These are phyloP conservation scores for Alectura lathami DNA, from an alignment of 2,113 vertebrate genomes.

Conservation along the genomic window DNA sequence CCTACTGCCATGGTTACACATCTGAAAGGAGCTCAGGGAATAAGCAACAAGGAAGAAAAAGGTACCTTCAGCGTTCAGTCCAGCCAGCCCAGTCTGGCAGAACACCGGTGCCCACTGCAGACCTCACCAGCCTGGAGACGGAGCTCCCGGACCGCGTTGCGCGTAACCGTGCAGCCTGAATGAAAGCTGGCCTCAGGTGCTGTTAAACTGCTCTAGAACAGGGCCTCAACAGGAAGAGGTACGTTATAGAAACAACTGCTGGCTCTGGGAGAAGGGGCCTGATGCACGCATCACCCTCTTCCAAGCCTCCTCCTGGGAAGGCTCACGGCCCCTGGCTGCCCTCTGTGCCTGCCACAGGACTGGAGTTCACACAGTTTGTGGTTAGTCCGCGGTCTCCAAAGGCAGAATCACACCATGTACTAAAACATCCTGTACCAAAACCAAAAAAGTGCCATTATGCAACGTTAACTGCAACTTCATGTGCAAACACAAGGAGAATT, in stretches of 20 bases:
- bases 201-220: neutral
- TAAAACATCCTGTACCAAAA: neutral
- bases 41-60: neutral
- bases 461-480: neutral
- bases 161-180: neutral
- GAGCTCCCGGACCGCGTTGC: neutral
- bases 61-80: rapidly evolving
- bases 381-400: neutral
- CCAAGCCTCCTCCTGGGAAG: neutral
- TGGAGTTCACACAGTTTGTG: neutral
- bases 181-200: neutral
- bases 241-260: neutral
- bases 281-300: rapidly evolving
- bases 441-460: neutral
- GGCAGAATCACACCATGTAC: rapidly evolving
- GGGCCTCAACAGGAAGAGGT: neutral
- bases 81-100: neutral
- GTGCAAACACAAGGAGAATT: neutral
- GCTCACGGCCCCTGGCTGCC: no score
- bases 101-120: neutral
- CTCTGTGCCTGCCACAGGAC: neutral
- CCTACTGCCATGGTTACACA: neutral
- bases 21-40: neutral
- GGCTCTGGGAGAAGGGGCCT: neutral
- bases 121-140: neutral